Conservation (phyloP, 2,797 vertebrate species). For the Tauraco hartlaubi region DNA sequence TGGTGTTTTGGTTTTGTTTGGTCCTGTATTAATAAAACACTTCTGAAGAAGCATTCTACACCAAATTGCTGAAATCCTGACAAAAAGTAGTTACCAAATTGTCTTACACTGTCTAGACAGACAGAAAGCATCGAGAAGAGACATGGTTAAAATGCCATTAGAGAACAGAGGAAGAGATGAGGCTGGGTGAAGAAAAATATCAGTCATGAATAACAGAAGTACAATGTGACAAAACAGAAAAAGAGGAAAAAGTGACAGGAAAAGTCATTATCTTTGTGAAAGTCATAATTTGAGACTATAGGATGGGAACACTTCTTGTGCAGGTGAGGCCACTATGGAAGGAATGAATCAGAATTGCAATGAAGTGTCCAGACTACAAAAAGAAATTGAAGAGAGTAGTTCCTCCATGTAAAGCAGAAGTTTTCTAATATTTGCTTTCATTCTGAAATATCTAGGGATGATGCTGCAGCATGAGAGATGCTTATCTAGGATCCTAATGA, state of each 20-base stretch:
- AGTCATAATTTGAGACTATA: not conserved
- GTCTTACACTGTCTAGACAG: not conserved
- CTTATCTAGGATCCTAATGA: not conserved
- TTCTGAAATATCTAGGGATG: not conserved
- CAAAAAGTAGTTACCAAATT: not conserved
- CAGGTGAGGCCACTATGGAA: not conserved
- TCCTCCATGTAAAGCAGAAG: not conserved
- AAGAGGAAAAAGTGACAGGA: not conserved
- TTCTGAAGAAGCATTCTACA: not conserved
- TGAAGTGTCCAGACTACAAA: not conserved
- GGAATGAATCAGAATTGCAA: not conserved
- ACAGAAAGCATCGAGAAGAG: not conserved
- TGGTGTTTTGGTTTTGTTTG: not conserved
- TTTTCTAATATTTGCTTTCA: not conserved
- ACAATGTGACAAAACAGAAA: not conserved
- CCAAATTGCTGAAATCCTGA: not conserved
- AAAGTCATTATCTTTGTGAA: not conserved
- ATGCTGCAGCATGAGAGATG: not conserved
- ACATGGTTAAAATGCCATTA: not conserved
- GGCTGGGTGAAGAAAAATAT: not conserved
- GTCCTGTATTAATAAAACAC: not conserved
- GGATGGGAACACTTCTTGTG: not conserved
- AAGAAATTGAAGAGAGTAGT: not conserved
- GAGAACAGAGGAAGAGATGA: not conserved
- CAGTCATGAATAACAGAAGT: not conserved